A percentile compares a stretch with the other conserved stretches of the same genome.
Conservation (phyloP, 2,888 invertebrate genomes). For the Pilophorus perplexus region DNA sequence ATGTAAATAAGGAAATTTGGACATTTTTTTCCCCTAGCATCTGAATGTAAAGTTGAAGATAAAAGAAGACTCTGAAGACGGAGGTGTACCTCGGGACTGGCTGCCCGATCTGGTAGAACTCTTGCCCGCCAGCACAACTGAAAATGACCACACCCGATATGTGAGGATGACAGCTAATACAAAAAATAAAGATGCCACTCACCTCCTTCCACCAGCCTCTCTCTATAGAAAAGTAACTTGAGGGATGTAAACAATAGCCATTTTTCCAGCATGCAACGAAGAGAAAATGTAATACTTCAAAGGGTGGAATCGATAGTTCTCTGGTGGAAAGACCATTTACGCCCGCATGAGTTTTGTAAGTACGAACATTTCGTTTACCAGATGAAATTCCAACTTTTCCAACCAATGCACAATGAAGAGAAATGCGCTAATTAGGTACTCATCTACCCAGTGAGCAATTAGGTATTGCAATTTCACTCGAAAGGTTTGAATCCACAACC, state of each 20-base stretch:
- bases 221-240: not conserved
- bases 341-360: no score
- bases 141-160: conserved; percentile 38
- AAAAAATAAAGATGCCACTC: conserved; percentile 25
- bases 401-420: no score
- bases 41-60: conserved; percentile 1
- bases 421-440: no score
- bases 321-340: not conserved
- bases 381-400: no score
- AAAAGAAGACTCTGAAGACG: conserved; percentile 28
- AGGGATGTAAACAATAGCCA: not conserved
- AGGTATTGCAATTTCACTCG: no score
- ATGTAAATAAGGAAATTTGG: no score
- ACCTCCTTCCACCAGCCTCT: conserved; percentile 38
- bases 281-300: not conserved
- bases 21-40: no score
- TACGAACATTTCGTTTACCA: no score
- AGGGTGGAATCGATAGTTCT: conserved; percentile 13
- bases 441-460: no score
- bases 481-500: no score
- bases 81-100: conserved; percentile 42
- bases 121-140: conserved; percentile 40
- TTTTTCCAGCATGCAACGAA: not conserved
- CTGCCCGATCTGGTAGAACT: conserved; percentile 41
- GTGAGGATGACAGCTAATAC: conserved; percentile 29